phyloP scores from a whole-genome alignment of 2,888 invertebrate species.

The Lumbricus terrestris region DNA sequence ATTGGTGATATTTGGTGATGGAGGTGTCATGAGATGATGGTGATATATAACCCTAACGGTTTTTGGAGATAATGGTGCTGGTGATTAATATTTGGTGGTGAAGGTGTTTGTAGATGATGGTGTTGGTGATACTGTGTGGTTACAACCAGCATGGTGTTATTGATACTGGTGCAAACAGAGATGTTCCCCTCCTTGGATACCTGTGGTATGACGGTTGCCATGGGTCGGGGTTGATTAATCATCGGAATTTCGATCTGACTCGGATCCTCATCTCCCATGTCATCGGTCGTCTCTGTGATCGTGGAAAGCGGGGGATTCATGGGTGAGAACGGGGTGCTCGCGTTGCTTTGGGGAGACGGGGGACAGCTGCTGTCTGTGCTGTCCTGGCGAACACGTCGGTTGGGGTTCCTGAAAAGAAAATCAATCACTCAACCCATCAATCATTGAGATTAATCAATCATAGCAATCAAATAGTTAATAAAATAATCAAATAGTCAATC shows the following conservation, averaged over 20 bases:
- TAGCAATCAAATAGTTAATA: too few species aligned
- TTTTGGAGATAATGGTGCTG: too few species aligned
- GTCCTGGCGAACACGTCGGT: neutral
- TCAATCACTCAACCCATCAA: neutral
- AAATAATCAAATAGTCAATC: too few species aligned
- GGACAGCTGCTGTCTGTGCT: constrained; percentile 5
- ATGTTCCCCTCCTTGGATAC: neutral
- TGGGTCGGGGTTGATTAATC: neutral
- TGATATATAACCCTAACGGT: too few species aligned
- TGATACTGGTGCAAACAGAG: too few species aligned
- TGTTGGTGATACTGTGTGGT: too few species aligned
- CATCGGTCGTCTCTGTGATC: neutral
- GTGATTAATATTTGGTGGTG: too few species aligned
- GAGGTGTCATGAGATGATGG: too few species aligned
- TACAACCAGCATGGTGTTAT: too few species aligned
- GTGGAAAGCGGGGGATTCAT: neutral
- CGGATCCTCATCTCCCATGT: neutral
- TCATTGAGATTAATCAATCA: too few species aligned
- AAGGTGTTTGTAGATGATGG: too few species aligned
- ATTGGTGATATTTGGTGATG: too few species aligned
- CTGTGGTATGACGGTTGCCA: neutral
- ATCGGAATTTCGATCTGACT: neutral
- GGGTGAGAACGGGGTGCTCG: neutral
- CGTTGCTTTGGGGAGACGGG: neutral
- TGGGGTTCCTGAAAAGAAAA: neutral